These are phyloP conservation scores for Epirrhoe tristata DNA, from an alignment of 2,888 invertebrate genomes.

Conservation along the genomic window DNA sequence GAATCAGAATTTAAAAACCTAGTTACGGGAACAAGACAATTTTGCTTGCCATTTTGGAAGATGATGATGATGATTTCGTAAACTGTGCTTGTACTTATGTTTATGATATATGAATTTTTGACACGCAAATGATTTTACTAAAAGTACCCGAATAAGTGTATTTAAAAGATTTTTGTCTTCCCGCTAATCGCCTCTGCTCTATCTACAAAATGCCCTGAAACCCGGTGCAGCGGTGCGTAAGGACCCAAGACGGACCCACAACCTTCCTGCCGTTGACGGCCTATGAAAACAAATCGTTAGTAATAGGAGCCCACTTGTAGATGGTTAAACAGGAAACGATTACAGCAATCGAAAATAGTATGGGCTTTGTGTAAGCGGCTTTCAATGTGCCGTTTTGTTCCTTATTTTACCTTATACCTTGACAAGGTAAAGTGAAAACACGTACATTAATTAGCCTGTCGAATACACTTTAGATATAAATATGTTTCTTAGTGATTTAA, in stretches of 20 bases:
- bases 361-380: constrained; percentile 18
- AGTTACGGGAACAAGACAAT: no score
- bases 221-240: constrained; percentile 71
- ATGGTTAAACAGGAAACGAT: constrained; percentile 38
- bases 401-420: not conserved
- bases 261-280: constrained; percentile 74
- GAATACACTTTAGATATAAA: no score
- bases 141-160: no score
- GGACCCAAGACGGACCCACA: constrained; percentile 66
- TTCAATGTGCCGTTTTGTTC: constrained; percentile 13
- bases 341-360: constrained; percentile 31
- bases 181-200: constrained; percentile 50
- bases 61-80: no score
- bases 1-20: no score
- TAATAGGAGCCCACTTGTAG: constrained; percentile 53
- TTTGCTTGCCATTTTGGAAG: no score
- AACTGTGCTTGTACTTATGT: no score
- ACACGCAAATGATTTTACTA: no score
- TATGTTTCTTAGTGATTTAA: no score
- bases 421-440: no score
- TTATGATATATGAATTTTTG: no score
- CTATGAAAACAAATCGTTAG: constrained; percentile 76
- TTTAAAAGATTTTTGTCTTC: not conserved
- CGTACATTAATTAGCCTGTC: no score
- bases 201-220: constrained; percentile 47